Base-by-base conservation (phyloP, 2,113 vertebrate genomes). In the Siphamia tubifer region DNA sequence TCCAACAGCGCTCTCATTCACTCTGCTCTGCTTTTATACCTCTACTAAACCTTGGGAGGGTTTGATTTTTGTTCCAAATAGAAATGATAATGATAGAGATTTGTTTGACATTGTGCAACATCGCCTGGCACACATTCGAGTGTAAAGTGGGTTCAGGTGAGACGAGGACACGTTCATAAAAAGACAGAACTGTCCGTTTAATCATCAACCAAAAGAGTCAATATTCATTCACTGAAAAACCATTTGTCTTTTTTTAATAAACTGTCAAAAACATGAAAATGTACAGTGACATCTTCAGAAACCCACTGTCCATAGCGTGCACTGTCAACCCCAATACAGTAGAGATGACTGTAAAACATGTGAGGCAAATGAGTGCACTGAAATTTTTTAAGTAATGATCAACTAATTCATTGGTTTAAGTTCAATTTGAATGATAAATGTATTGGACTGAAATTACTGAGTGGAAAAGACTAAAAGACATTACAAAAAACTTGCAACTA, bases 101-200 rank as follows among this genome's bases (percentile, higher is more conserved):
- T 32, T 82, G 69, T 86, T 82, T 60, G n/a, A 70, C 17, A 73
- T 80, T 87, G 24, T 24, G 64, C 25, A 82, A 84, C 44, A 3
- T 0, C 2, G 42, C 56, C 52, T 24, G 36, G 12, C 17, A 34
- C 20, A 43, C 6, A 25, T 40, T 48, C 73, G 65, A 66, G 28
- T 65, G 16, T 38, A 23, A 25, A 52, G 57, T 20, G 17, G 19
- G 12, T 10, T 58, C 5, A 48, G 38, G 27, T 39, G 8, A 43
- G 6, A 23, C 19, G 6, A 19, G 48, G 58, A 36, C 56, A 43
- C 1, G 13, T 2, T 24, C 2, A 15, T 32, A 23, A 5, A 63
- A 15, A 8, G 15, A 30, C 4, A 1, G 16, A 36, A 19, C 13
- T 31, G 63, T 1, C 28, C n/a, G 45, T 70, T 49, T 44, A 74